Evolutionary conservation across 2,113 vertebrate species (phyloP), one percentile per base, ranked within the genome.

Genomic region (Pipa parva): DNA sequence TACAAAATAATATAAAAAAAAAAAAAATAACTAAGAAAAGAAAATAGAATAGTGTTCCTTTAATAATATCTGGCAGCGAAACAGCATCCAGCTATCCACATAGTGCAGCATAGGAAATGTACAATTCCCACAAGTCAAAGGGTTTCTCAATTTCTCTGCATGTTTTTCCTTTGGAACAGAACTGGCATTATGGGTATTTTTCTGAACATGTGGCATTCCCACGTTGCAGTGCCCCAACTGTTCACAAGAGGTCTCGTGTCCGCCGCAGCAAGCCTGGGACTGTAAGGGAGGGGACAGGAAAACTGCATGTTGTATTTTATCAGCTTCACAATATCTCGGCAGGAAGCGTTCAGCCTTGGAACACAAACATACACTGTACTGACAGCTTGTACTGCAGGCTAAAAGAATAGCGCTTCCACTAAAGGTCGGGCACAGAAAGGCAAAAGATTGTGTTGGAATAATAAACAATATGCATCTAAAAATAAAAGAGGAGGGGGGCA

Each of bases 271-370:
- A 25, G 50, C 25, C 25, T 4, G 28, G 7, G 52, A 11, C n/a
- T 36, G 28, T 15, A 10, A 24, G 51, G 39, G 52, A 36, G 63
- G 49, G 24, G 39, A 50, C 64, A 36, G 54, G 55, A 59, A 59
- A 36, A n/a, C 8, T 27, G 11, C 36, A 54, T 27, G 63, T 27
- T 22, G 10, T 15, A 46, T 36, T 48, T 50, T 36, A 59, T 50
- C 54, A 67, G 64, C 39, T 20, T 49, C 37, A 25, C 20, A 13
- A 9, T 39, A 58, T 58, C 37, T 49, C 11, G n/a, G 7, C 54
- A 48, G 63, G 54, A 58, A 58, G 54, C 33, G 24, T 26, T 28
- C 36, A 29, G 15, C 24, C 36, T 31, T 39, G 15, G 13, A 56
- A 63, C 18, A 45, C 50, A 26, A n/a, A 45, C 26, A 56, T 25